Evolutionary conservation across 2,797 vertebrate species (phyloP).

Genomic region (Paedocypris micromegethes): DNA sequence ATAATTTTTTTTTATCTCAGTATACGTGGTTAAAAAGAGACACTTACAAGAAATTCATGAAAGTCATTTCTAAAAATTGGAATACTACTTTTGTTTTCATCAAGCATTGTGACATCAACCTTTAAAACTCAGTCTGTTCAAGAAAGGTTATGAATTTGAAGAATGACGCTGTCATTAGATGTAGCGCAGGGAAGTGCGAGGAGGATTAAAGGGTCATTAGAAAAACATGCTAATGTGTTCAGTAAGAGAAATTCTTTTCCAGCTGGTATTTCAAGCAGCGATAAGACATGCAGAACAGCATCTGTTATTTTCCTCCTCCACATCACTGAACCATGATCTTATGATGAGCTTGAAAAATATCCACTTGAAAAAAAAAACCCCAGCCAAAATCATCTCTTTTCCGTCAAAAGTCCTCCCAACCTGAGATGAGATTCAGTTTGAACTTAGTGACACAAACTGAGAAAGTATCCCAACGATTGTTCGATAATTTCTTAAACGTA

Average conservation of each 20-base stretch:
- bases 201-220: conserved; percentile 11
- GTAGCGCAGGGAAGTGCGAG: not conserved
- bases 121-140: not conserved
- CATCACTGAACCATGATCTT: conserved; percentile 8
- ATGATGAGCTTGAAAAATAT: conserved; percentile 16
- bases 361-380: not conserved
- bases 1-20: not conserved
- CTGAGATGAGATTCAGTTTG: conserved; percentile 5
- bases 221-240: conserved; percentile 8
- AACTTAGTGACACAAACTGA: conserved; percentile 1
- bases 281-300: conserved; percentile 17
- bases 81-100: conserved; percentile 7
- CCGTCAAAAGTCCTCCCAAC: conserved; percentile 4
- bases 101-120: conserved; percentile 18
- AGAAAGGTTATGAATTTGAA: conserved; percentile 21
- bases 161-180: not conserved
- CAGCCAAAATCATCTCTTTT: conserved; percentile 23
- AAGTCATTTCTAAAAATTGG: not conserved
- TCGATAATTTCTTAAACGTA: not conserved
- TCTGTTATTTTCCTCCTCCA: conserved; percentile 20
- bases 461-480: conserved; percentile 1
- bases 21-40: not conserved
- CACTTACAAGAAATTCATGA: not conserved
- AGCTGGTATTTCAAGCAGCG: conserved; percentile 15
- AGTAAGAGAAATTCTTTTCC: conserved; percentile 19